A percentile compares a stretch with the other conserved stretches of the same genome.
These are phyloP conservation scores for Papilio polyxenes DNA, from an alignment of 1,140 invertebrate species.

Conservation along the genomic window DNA sequence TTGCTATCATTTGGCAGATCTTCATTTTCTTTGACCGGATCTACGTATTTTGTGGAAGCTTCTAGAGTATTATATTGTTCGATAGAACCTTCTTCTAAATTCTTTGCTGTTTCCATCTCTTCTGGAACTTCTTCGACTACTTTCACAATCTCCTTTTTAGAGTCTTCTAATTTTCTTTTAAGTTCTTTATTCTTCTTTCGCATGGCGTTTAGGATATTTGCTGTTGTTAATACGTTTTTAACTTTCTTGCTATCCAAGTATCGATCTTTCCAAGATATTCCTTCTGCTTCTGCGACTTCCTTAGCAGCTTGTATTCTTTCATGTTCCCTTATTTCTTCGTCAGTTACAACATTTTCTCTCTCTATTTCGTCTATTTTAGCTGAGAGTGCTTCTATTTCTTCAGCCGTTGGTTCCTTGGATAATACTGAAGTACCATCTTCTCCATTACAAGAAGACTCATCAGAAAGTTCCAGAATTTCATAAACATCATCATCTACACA, in stretches of 20 bases:
- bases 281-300: constrained; percentile 47
- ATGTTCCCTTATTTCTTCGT: constrained; percentile 53
- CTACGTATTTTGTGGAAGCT: constrained; percentile 72
- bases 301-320: constrained; percentile 44
- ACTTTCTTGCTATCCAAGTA: constrained; percentile 81
- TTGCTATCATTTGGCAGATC: constrained; percentile 41
- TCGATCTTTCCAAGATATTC: constrained; percentile 77
- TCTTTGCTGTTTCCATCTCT: constrained; percentile 39
- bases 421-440: constrained; percentile 63
- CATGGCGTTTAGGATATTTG: constrained; percentile 81
- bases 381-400: constrained; percentile 73
- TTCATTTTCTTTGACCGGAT: constrained; percentile 59
- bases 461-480: constrained; percentile 73
- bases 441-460: constrained; percentile 75
- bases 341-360: constrained; percentile 54
- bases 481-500: constrained; percentile 57
- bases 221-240: constrained; percentile 80
- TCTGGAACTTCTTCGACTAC: constrained; percentile 38
- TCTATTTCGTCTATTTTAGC: constrained; percentile 77
- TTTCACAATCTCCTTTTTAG: constrained; percentile 50
- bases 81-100: constrained; percentile 71
- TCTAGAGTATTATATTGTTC: constrained; percentile 75
- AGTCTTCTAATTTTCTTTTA: constrained; percentile 75
- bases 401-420: constrained; percentile 73
- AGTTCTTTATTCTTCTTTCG: constrained; percentile 82